Conservation (phyloP, 23 tunicate genomes). For the Phallusia fumigata region DNA sequence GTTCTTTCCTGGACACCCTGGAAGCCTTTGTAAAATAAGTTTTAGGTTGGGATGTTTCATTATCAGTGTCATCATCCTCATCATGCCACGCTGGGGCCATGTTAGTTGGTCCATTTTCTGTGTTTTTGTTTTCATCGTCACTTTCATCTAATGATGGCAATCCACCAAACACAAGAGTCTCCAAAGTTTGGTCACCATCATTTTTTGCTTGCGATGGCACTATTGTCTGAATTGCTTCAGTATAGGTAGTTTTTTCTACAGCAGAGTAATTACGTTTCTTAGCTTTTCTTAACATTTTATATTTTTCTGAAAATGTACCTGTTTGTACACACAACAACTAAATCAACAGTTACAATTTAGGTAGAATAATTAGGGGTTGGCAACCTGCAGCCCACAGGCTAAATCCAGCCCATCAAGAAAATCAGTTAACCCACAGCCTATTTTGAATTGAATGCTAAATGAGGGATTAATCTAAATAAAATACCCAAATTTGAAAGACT, state of each 20-base stretch:
- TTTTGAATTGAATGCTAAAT: too few species aligned
- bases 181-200: background rate
- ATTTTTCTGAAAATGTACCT: too few species aligned
- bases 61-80: conserved; percentile 61
- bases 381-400: too few species aligned
- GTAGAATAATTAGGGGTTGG: too few species aligned
- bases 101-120: background rate
- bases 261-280: background rate
- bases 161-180: conserved; percentile 41
- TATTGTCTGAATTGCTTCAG: background rate
- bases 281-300: background rate
- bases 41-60: background rate
- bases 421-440: too few species aligned
- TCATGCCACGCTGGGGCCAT: conserved; percentile 45
- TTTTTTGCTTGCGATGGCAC: too few species aligned
- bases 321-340: too few species aligned
- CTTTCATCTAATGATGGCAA: conserved; percentile 1
- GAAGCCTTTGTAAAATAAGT: too few species aligned
- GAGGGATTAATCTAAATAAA: too few species aligned
- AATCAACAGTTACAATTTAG: too few species aligned
- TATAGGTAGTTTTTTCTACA: background rate
- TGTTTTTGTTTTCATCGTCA: background rate
- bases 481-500: too few species aligned
- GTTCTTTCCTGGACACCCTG: conserved; percentile 28
- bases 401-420: too few species aligned